Evolutionary conservation across 2,888 invertebrate genomes (phyloP).

Genomic region (Sinelater perroti): DNA sequence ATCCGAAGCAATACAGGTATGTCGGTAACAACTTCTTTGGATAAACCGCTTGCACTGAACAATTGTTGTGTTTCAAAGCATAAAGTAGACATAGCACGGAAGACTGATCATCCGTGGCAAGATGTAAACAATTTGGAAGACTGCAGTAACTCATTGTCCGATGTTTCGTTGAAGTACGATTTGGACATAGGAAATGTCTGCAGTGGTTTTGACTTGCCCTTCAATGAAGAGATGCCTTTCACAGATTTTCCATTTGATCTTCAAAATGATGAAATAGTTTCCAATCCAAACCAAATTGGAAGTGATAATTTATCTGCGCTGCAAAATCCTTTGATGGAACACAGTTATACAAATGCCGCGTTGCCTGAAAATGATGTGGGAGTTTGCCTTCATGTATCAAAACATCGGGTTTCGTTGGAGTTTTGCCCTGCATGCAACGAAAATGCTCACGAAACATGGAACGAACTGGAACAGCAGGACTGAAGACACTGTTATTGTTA

Average conservation of each 20-base stretch:
- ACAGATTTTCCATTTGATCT: conserved; percentile 12
- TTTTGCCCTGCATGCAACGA: conserved; percentile 67
- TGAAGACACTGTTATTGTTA: conserved; percentile 41
- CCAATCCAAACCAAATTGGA: not conserved
- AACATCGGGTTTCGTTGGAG: conserved; percentile 66
- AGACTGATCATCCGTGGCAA: conserved; percentile 45
- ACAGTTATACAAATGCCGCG: conserved; percentile 49
- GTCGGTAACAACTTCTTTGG: conserved; percentile 55
- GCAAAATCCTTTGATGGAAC: conserved; percentile 44
- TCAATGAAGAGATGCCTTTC: conserved; percentile 11
- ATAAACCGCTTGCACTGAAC: conserved; percentile 43
- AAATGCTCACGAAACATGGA: conserved; percentile 57
- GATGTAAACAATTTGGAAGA: too few relatives aligned
- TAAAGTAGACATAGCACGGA: conserved; percentile 5
- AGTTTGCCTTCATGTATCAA: conserved; percentile 67
- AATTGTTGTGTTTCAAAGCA: conserved; percentile 42
- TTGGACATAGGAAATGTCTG: not conserved
- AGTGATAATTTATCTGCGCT: conserved; percentile 5
- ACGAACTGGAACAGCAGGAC: conserved; percentile 28
- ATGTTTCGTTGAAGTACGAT: too few relatives aligned
- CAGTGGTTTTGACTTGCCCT: conserved; percentile 13
- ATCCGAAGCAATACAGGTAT: conserved; percentile 59
- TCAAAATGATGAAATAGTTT: conserved; percentile 2
- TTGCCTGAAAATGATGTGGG: conserved; percentile 58
- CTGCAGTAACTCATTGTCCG: conserved; percentile 22